These are phyloP conservation scores for Petrocephalus zakoni DNA, from an alignment of 2,113 vertebrate species.

Conservation along the genomic window DNA sequence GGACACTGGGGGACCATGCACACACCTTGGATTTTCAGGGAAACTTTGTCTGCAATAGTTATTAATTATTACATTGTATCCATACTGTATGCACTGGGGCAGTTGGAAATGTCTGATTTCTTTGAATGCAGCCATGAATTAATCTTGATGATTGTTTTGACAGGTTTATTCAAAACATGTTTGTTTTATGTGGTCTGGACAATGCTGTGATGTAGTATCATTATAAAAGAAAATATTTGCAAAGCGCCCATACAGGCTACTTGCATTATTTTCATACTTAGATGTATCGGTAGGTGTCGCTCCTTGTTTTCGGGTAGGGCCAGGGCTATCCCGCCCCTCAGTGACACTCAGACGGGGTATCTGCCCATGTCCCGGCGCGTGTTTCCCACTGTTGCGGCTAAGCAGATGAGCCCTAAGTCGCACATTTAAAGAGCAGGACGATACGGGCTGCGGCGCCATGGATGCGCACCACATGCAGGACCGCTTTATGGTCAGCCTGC, in stretches of 20 bases:
- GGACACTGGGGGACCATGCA: too few relatives aligned
- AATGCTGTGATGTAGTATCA: too few relatives aligned
- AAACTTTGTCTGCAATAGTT: too few relatives aligned
- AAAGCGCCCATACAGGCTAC: not conserved
- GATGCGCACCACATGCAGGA: not conserved
- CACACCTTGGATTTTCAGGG: too few relatives aligned
- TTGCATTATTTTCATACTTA: not conserved
- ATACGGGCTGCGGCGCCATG: not conserved
- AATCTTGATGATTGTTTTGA: not conserved
- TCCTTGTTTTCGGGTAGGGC: not conserved
- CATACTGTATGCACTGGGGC: too few relatives aligned
- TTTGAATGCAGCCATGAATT: not conserved
- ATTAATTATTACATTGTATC: too few relatives aligned
- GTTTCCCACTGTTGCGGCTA: not conserved
- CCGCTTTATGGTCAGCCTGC: slow-evolving; percentile 12
- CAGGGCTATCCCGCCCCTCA: not conserved
- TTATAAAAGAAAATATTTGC: not conserved
- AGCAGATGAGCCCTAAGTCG: not conserved
- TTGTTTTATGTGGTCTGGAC: not conserved
- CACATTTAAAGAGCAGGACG: not conserved
- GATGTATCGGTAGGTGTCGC: slow-evolving; percentile 11
- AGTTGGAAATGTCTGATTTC: too few relatives aligned
- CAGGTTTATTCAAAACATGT: not conserved
- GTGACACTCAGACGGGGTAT: not conserved
- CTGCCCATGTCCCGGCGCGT: not conserved